Conservation (phyloP, 1,140 invertebrate genomes). For the Chymomyza costata region DNA sequence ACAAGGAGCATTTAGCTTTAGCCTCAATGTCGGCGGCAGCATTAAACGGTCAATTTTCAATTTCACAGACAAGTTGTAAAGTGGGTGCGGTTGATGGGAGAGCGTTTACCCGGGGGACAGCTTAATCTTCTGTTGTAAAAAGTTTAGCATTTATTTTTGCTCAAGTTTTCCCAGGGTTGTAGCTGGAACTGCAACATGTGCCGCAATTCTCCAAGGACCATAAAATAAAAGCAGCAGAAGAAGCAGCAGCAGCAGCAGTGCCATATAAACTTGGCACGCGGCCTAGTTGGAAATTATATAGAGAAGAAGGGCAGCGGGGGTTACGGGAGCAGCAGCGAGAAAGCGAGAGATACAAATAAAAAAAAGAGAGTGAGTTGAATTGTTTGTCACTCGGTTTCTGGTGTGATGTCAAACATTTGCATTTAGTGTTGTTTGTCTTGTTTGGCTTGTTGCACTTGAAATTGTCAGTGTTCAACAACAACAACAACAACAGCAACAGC, state of each 20-base stretch:
- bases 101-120: slow-evolving; percentile 51
- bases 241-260: slow-evolving; percentile 43
- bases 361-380: not conserved
- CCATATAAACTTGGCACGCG: slow-evolving; percentile 43
- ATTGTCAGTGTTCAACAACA: slow-evolving; percentile 23
- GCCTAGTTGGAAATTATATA: slow-evolving; percentile 3
- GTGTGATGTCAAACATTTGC: slow-evolving; percentile 69
- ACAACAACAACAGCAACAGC: slow-evolving; percentile 42
- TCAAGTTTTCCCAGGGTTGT: slow-evolving; percentile 53
- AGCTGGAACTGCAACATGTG: slow-evolving; percentile 42
- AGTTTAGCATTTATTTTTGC: slow-evolving; percentile 38
- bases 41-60: slow-evolving; percentile 75
- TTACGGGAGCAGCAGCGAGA: no score
- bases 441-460: slow-evolving; percentile 57
- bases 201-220: slow-evolving; percentile 62
- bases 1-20: no score
- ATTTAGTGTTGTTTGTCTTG: slow-evolving; percentile 60
- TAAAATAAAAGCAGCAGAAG: slow-evolving; percentile 39
- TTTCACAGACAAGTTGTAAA: slow-evolving; percentile 62
- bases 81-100: slow-evolving; percentile 3
- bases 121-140: slow-evolving; percentile 71
- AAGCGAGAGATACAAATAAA: no score
- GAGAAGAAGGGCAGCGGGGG: not conserved
- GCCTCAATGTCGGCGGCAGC: no score
- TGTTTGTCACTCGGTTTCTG: slow-evolving; percentile 21